Base-by-base conservation (phyloP, 2,113 vertebrate species). In the Bambusicola thoracicus region DNA sequence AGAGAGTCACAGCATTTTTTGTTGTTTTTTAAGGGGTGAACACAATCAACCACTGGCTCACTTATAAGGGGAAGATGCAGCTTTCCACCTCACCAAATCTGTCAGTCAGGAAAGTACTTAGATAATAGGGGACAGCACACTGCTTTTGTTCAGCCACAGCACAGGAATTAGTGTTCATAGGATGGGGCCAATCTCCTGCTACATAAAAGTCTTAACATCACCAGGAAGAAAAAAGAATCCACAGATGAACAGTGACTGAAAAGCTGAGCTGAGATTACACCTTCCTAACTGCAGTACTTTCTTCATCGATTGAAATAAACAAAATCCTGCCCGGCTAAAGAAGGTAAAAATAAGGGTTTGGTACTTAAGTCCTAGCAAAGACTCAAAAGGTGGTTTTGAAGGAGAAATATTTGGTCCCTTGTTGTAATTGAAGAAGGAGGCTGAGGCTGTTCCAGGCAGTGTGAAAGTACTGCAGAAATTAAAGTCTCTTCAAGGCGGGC, bases 401-500 rank as follows among this genome's bases (percentile, higher is more conserved):
- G 51, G 67, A 83, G 61, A 84, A 65, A 48, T 25, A 61, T 92
- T 58, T 79, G 38, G 36, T 74, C 69, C 56, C 38, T 78, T 55
- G 11, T 27, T 68, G n/a, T 32, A 73, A 85, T 30, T 87, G 91
- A 94, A 89, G 43, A 69, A 49, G 25, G n/a, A 79, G 25, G 19
- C 61, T 93, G 30, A 79, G 25, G 19, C 61, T 93, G 63, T 77
- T 92, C 14, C 44, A 92, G 25, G 49, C 32, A 84, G 30, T 38
- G 63, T 74, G 80, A 81, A 82, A 87, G 78, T 76, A 66, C 43
- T 69, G 65, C 70, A 91, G 89, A 85, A 94, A 89, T 66, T 56
- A 88, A 93, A 92, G 61, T 69, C 90, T 86, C 62, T 85, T 66
- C 40, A 80, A 91, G 63, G 74, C 2, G 0, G 67, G 62, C 59